Conservation (phyloP, 2,113 vertebrate species). For the Mormyrus iriodes region DNA sequence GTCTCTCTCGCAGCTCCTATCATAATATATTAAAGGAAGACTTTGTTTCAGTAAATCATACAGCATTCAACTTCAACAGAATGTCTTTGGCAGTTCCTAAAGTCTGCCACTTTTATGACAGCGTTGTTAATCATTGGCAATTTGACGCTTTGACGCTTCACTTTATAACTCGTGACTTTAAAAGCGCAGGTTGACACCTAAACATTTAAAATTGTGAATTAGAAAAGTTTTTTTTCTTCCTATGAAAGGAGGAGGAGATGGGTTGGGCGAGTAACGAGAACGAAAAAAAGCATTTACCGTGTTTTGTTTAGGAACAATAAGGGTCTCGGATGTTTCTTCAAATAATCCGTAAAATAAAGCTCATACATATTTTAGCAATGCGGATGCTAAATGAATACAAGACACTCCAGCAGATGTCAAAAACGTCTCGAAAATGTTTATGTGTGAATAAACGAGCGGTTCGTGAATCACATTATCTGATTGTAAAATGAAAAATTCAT, state of each 20-base stretch:
- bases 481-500: constrained; percentile 88
- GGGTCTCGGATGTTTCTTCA: constrained; percentile 7
- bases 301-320: constrained; percentile 22
- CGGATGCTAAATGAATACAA: constrained; percentile 77
- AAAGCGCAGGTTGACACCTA: constrained; percentile 3
- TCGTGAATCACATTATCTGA: constrained; percentile 79
- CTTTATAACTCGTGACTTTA: neutral
- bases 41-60: neutral
- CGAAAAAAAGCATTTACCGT: neutral
- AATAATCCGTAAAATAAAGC: constrained; percentile 4
- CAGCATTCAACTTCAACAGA: neutral
- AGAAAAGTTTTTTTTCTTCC: neutral
- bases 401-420: constrained; percentile 83
- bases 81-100: neutral
- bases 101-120: neutral
- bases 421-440: constrained; percentile 86
- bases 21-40: neutral
- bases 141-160: neutral
- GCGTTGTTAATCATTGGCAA: neutral
- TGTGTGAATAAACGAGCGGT: constrained; percentile 81
- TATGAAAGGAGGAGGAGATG: neutral
- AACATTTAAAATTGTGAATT: neutral
- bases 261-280: neutral
- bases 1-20: neutral
- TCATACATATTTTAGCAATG: constrained; percentile 72